Base-by-base conservation (phyloP, 2,797 vertebrate species). In the Yasuhikotakia modesta region DNA sequence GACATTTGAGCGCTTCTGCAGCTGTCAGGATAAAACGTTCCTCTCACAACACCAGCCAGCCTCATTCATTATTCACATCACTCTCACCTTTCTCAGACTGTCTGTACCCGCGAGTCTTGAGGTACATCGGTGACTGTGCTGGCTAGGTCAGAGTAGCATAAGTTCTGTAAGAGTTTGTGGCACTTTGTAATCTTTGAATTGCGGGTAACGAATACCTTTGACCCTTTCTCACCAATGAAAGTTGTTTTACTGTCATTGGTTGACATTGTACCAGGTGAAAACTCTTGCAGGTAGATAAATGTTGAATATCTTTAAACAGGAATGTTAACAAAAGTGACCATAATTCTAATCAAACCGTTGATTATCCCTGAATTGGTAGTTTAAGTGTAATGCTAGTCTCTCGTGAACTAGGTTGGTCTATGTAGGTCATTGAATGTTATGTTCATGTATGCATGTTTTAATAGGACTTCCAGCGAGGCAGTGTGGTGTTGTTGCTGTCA, bases 41-140 rank as follows among this genome's bases (percentile, higher is more conserved):
- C 55, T 17, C 64, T 68, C 65, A 61, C 43, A 1, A 39, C 32
- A 55, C 24, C 60, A 64, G 57, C 67, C 57, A 64, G 21, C 48
- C 70, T 74, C 48, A 65, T 76, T 76, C 67, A 78, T 82, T 76
- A 79, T 82, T 82, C 72, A 73, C 57, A 82, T 79, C 57, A 39
- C 76, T 65, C 79, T 80, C 60, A 50, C 61, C 13, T 22, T 50
- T 67, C 43, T 50, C 58, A 69, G 43, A 27, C 45, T n/a, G 45
- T 64, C 39, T 75, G 64, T 46, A 70, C 22, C 52, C 43, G 10
- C 73, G 76, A 79, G 55, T 43, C 19, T 24, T 35, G 27, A 32
- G 35, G 65, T 60, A 53, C 45, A n/a, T n/a, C n/a, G n/a, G 48
- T 76, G 58, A 67, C 17, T 10, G 0, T 77, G 39, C 52, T 68